phyloP scores from a whole-genome alignment of 1,140 invertebrate species.

The Araneus ventricosus region DNA sequence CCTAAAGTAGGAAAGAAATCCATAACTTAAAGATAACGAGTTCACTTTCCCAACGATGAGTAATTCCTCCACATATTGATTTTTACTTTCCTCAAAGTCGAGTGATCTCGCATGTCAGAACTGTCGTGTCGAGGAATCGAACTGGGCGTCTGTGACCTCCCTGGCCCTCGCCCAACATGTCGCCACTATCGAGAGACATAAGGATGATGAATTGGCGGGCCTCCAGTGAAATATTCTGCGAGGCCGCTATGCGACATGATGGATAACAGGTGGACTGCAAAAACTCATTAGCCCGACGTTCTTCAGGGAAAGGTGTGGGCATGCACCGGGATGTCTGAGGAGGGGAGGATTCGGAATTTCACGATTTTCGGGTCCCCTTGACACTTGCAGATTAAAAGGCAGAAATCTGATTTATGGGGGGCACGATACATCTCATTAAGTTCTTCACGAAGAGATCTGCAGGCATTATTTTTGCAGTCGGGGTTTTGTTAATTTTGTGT shows the following conservation, averaged over 20 bases:
- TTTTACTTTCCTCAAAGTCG: neutral
- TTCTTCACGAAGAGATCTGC: conserved; percentile 1
- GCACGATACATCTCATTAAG: conserved; percentile 41
- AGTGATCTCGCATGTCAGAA: neutral
- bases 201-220: conserved; percentile 45
- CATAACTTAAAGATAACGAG: too few relatives aligned
- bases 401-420: conserved; percentile 42
- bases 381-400: conserved; percentile 27
- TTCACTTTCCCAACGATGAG: too few relatives aligned
- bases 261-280: conserved; percentile 42
- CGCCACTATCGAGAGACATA: conserved; percentile 39
- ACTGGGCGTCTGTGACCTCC: conserved; percentile 5
- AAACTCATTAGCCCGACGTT: conserved; percentile 52
- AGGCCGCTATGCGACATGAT: conserved; percentile 30
- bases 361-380: conserved; percentile 40
- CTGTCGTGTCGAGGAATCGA: neutral
- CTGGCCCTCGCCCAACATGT: conserved; percentile 1
- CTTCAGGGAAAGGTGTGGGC: conserved; percentile 41
- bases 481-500: conserved; percentile 9
- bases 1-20: too few relatives aligned
- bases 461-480: neutral
- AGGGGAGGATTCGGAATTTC: conserved; percentile 20
- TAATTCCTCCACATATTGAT: neutral
- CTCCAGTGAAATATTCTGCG: conserved; percentile 30
- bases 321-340: neutral